These are phyloP conservation scores for Trachemys scripta DNA, from an alignment of 2,113 vertebrate genomes.

Conservation along the genomic window DNA sequence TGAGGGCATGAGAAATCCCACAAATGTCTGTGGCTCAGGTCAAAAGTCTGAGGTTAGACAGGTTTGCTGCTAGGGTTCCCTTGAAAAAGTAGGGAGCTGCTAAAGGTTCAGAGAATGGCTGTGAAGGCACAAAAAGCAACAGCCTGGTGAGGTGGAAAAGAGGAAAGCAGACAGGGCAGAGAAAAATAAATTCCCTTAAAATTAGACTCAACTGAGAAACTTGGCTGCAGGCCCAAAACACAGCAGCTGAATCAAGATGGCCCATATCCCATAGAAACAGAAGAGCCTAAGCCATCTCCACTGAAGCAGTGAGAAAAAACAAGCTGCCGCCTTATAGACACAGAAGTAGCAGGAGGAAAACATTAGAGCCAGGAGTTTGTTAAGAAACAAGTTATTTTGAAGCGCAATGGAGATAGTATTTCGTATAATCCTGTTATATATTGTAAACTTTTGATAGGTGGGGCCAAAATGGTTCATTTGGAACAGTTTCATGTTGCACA, in stretches of 20 bases:
- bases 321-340: neutral
- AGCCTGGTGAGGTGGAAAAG: neutral
- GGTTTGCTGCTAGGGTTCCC: neutral
- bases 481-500: neutral
- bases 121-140: neutral
- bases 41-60: neutral
- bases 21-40: neutral
- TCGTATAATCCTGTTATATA: neutral
- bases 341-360: accelerated
- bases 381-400: neutral
- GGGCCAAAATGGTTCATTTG: neutral
- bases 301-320: neutral
- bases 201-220: neutral
- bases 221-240: neutral
- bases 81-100: neutral
- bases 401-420: neutral
- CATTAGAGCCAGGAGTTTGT: neutral
- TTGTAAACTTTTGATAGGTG: neutral
- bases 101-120: neutral
- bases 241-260: neutral
- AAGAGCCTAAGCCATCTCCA: accelerated
- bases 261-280: neutral
- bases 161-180: neutral
- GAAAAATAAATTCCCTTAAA: neutral
- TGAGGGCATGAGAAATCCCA: neutral